Base-by-base conservation (phyloP, 2,113 vertebrate species). In the Triplophysa dalaica region DNA sequence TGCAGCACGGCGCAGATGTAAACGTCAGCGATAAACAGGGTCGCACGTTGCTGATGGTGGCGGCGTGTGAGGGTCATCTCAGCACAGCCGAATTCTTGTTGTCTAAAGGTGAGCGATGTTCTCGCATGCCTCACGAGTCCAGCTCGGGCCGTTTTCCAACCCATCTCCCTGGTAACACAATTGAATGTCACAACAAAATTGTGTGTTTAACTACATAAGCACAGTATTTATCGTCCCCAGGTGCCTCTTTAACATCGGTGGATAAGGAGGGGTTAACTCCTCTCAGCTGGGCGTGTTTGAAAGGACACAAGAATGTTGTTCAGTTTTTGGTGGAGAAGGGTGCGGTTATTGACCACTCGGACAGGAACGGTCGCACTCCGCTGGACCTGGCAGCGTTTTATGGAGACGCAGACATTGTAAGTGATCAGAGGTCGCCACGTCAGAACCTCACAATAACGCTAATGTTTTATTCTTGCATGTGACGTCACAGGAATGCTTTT, bases 201-300 rank as follows among this genome's bases (percentile, higher is more conserved):
- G 33, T 29, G 4, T 29, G 29, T 38, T 38, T 38, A 8, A 7
- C 6, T 38, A 38, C 33, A 38, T 45, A 45, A 41, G 58, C 33
- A 43, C 54, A 21, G n/a, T 45, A 9, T 29, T 10, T 41, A n/a
- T 54, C 33, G 33, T 69, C 78, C 10, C 21, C 89, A 99, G 97
- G 95, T 83, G 97, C 97, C 10, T 83, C 89, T 56, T 86, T 99
- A 88, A 94, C 93, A 7, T 94, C 95, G 16, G 89, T 98, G 92
- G 98, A 99, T 91, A 99, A 96, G 89, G 98, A 99, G 87, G 98
- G 98, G 4, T 90, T 99, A 86, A 96, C 95, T 0, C 94, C 96
- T 0, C 85, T 99, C 87, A 98, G 97, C 90, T 99, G 98, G 98
- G 96, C 98, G 0, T 99, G 98, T 89, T 92, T 99, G 45, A 99